phyloP scores from a whole-genome alignment of 2,113 vertebrate genomes.

The Sapayoa aenigma region DNA sequence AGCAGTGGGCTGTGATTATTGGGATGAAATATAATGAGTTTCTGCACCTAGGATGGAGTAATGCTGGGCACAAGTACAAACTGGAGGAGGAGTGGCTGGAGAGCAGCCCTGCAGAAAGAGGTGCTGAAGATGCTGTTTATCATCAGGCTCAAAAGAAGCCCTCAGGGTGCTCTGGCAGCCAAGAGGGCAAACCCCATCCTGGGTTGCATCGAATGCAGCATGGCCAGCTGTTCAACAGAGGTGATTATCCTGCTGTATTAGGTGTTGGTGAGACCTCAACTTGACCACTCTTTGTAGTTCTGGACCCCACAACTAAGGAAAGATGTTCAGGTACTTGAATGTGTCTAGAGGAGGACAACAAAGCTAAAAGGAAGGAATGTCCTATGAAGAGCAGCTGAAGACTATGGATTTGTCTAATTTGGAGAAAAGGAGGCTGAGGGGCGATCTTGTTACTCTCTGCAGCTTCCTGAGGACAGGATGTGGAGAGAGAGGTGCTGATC shows the following conservation, averaged over 20 bases:
- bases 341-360: background rate
- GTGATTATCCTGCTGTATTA: background rate
- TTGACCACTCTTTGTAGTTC: background rate
- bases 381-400: background rate
- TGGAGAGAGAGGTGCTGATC: background rate
- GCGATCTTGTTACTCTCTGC: background rate
- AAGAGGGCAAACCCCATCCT: background rate
- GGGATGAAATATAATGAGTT: background rate
- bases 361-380: background rate
- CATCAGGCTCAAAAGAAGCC: background rate
- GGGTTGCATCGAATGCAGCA: background rate
- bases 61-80: background rate
- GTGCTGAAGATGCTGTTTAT: background rate
- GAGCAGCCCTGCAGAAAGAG: background rate
- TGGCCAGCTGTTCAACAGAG: background rate
- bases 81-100: background rate
- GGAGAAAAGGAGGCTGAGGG: background rate
- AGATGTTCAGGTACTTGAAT: background rate
- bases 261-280: background rate
- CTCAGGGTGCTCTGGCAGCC: background rate
- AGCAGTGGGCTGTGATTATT: background rate
- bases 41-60: background rate
- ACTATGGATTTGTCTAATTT: background rate
- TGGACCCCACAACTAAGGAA: background rate
- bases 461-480: background rate